phyloP scores from a whole-genome alignment of 2,888 invertebrate genomes.

The Embidobia sp. region DNA sequence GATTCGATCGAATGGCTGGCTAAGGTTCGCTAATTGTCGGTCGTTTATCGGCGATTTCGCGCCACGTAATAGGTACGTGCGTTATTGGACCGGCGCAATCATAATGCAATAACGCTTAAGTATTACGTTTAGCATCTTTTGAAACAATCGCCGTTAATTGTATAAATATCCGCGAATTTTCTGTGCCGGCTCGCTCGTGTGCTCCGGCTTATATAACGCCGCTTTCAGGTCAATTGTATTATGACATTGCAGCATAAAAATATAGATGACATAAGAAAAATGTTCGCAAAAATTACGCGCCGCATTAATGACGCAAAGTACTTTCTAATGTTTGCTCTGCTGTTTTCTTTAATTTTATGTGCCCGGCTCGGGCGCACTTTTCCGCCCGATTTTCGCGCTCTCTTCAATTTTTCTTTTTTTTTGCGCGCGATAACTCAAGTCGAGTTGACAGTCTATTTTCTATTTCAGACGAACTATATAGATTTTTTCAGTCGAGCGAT shows the following conservation, averaged over 20 bases:
- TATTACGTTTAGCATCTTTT: constrained; percentile 35
- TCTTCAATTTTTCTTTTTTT: not conserved
- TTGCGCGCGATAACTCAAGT: too few species aligned
- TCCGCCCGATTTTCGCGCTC: not conserved
- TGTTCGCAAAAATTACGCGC: constrained; percentile 58
- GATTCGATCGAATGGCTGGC: too few species aligned
- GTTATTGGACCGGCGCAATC: constrained; percentile 1
- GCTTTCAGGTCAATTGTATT: constrained; percentile 61
- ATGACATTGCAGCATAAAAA: constrained; percentile 63
- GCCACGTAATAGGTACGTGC: constrained; percentile 17
- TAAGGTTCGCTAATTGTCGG: too few species aligned
- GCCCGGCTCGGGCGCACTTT: not conserved
- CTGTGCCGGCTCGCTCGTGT: constrained; percentile 21
- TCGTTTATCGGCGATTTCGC: not conserved
- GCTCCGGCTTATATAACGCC: constrained; percentile 40
- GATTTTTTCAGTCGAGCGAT: too few species aligned
- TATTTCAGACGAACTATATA: too few species aligned
- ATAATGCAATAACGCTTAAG: constrained; percentile 3
- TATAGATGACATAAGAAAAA: constrained; percentile 64
- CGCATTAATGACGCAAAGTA: constrained; percentile 59
- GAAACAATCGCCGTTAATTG: constrained; percentile 53
- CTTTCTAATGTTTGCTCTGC: constrained; percentile 55
- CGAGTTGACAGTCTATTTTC: too few species aligned
- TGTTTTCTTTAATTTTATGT: constrained; percentile 38
- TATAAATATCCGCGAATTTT: constrained; percentile 55